Base-by-base conservation (phyloP, 2,797 vertebrate species). In the Phoeniculus purpureus region DNA sequence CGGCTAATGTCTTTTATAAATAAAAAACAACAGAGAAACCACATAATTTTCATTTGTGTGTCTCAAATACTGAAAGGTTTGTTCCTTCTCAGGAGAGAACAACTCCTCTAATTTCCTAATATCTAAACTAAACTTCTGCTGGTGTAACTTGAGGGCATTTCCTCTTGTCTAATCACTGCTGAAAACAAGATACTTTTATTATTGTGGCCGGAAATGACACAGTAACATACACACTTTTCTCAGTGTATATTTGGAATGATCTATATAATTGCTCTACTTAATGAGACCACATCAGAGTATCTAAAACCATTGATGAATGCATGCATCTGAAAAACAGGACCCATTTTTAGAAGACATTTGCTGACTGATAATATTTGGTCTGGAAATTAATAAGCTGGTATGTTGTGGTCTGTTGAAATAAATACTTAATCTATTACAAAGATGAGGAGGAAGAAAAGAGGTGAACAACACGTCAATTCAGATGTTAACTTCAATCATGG, bases 61-160 rank as follows among this genome's bases (percentile, higher is more conserved):
- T 32, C 74, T 77, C 5, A 32, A 85, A 65, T 25, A 26, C 12
- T 71, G 60, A 65, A 72, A 93, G 48, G 64, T 74, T 16, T 34
- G 58, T 5, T 93, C 55, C 27, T 91, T 89, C 66, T 56, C 81
- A 47, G 81, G 52, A 91, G 13, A 87, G 40, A 80, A 94, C 79
- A 87, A 3, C 3, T 6, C 22, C 7, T 34, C 27, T 68, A 43
- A 43, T 11, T 43, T 43, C 43, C 10, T 43, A 43, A 43, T 43
- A 16, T 43, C 43, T 43, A 43, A 43, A 14, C 43, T 43, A 43
- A 43, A 43, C 43, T 43, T 43, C 43, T 16, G 13, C 43, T 43
- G 43, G 10, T 43, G 43, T 16, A 11, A 43, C 43, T 43, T 43
- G 43, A 43, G 43, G 43, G 13, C 13, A 43, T 15, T 43, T 43